These are phyloP conservation scores for Sebastes itinus DNA, from an alignment of 2,797 vertebrate species.

Conservation along the genomic window DNA sequence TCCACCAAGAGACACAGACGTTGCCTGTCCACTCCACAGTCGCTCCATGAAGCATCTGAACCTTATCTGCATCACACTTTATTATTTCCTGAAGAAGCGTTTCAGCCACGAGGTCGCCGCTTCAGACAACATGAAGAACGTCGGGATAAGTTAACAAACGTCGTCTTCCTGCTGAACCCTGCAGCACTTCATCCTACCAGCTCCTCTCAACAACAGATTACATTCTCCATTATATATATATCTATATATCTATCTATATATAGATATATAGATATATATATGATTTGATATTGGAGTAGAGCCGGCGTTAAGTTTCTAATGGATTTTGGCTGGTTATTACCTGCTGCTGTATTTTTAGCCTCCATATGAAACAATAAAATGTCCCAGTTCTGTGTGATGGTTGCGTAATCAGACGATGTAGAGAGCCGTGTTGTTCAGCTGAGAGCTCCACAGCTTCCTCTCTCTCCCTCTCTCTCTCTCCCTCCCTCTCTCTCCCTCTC, in stretches of 20 bases:
- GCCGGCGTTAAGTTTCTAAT: conserved; percentile 20
- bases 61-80: not conserved
- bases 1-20: not conserved
- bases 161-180: not conserved
- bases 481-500: no score
- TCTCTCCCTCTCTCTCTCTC: not conserved
- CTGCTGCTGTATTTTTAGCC: conserved; percentile 40
- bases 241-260: no score
- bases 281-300: conserved; percentile 7
- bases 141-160: not conserved
- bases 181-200: not conserved
- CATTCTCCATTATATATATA: not conserved
- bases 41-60: not conserved
- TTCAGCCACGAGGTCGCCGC: not conserved
- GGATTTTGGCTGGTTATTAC: conserved; percentile 37
- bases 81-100: no score
- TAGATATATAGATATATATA: not conserved
- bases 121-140: not conserved
- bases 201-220: conserved; percentile 9
- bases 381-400: conserved; percentile 28
- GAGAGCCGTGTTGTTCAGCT: conserved; percentile 20
- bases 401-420: conserved; percentile 44
- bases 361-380: conserved; percentile 23
- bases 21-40: not conserved
- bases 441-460: conserved; percentile 28